Evolutionary conservation across 92 coral and sea anemone species (phyloP), one percentile per base, ranked within the genome.

Genomic region (Pocillopora meandrina): DNA sequence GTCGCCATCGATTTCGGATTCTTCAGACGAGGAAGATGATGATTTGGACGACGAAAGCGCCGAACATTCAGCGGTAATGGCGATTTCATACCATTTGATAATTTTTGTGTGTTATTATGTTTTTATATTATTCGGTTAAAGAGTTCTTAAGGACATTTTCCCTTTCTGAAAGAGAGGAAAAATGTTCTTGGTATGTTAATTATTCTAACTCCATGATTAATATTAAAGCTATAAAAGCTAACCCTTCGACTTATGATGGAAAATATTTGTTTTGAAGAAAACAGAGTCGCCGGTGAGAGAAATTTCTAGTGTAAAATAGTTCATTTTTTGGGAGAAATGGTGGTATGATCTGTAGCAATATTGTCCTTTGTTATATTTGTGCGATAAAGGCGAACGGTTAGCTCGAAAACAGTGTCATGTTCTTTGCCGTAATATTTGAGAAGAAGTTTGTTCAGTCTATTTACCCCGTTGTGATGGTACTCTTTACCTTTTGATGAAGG

Each of bases 1-100:
- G 90, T 94, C 95, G 90, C 98, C 99, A 79, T 92, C 97, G 89
- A 89, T 92, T 80, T 95, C 99, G 78, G 99, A 97, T 85, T 97
- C 99, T 80, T 96, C 98, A 58, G 99, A 94, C 77, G 98, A 93
- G 78, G 98, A 91, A 71, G 98, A 94, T 73, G 98, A 95, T 72
- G 97, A 95, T 75, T 71, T 88, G 52, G 98, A 94, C 94, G 93
- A 94, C 86, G 98, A 94, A 88, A 87, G 93, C 88, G 88, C 92
- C 76, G 95, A 90, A 62, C 91, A 90, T 77, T 89, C 98, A 70
- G 99, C 98, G 92, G 98, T 94, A 87, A 94, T 87, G 69, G 75
- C 60, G 55, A 72, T 80, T 90, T 85, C 23, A 65, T 77, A 55
- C 60, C 12, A 61, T 61, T 82, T 90, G 5, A 23, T 59, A 65